A percentile compares a stretch with the other conserved stretches of the same genome.
Evolutionary conservation across 1,140 invertebrate genomes (phyloP).

Genomic region (Trichoplusia ni): DNA sequence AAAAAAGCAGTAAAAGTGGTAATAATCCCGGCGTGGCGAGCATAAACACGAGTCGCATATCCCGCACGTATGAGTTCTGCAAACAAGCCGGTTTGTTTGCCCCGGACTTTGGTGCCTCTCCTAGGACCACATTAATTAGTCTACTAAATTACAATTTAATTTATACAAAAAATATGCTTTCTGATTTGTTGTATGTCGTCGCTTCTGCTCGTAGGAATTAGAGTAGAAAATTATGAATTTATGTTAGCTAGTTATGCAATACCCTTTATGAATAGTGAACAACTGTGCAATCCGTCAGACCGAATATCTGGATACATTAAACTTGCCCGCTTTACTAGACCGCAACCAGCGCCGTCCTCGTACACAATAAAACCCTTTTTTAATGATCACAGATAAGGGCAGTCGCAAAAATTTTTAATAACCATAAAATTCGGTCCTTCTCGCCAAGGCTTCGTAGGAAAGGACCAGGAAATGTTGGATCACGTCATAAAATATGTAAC

Average conservation of each 20-base stretch:
- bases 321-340: background rate
- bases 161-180: too few species aligned
- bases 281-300: background rate
- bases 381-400: constrained; percentile 20
- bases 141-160: background rate
- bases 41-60: background rate
- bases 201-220: too few species aligned
- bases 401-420: constrained; percentile 25
- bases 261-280: too few species aligned
- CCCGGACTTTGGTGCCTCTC: too few species aligned
- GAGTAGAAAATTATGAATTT: too few species aligned
- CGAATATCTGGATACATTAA: background rate
- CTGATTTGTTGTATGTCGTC: too few species aligned
- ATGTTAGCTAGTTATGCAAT: too few species aligned
- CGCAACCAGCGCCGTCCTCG: background rate
- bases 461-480: constrained; percentile 9
- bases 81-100: background rate
- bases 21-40: too few species aligned
- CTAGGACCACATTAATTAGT: background rate
- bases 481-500: constrained; percentile 7
- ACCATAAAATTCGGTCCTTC: constrained; percentile 18
- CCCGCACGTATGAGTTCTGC: background rate
- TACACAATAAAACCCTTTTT: constrained; percentile 24
- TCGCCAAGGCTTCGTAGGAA: background rate
- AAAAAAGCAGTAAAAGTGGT: too few species aligned